phyloP scores from a whole-genome alignment of 2,797 vertebrate genomes.

The Garrulus glandarius region DNA sequence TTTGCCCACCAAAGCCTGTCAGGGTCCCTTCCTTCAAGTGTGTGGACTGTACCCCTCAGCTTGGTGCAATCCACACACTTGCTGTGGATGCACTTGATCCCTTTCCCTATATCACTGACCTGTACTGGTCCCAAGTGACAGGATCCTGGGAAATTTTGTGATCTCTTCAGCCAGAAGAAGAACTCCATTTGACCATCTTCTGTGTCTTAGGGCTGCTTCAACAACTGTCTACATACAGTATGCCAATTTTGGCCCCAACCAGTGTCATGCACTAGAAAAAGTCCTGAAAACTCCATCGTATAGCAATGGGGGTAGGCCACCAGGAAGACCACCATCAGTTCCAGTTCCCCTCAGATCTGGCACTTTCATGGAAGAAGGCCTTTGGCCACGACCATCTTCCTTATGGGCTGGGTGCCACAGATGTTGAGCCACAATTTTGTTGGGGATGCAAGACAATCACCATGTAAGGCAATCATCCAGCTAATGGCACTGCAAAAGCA shows the following conservation, averaged over 20 bases:
- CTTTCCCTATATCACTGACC: background rate
- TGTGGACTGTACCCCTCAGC: background rate
- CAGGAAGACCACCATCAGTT: background rate
- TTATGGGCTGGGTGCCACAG: background rate
- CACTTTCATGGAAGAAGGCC: background rate
- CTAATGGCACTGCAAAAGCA: background rate
- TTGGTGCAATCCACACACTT: background rate
- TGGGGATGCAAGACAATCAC: background rate
- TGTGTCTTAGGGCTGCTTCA: background rate
- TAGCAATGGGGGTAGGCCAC: background rate
- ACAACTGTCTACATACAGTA: accelerated
- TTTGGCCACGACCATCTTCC: background rate
- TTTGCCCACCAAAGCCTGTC: background rate
- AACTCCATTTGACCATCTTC: background rate
- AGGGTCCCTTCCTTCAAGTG: background rate
- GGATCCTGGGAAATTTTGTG: background rate
- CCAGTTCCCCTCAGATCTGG: background rate
- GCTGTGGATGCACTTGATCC: background rate
- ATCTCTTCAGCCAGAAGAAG: background rate
- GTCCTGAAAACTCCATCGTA: accelerated
- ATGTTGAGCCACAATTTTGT: accelerated
- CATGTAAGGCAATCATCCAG: background rate
- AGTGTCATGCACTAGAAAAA: background rate
- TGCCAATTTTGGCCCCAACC: background rate
- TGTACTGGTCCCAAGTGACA: too few relatives aligned